Evolutionary conservation across 2,113 vertebrate species (phyloP), one percentile per base, ranked within the genome.

Genomic region (Rissa tridactyla): DNA sequence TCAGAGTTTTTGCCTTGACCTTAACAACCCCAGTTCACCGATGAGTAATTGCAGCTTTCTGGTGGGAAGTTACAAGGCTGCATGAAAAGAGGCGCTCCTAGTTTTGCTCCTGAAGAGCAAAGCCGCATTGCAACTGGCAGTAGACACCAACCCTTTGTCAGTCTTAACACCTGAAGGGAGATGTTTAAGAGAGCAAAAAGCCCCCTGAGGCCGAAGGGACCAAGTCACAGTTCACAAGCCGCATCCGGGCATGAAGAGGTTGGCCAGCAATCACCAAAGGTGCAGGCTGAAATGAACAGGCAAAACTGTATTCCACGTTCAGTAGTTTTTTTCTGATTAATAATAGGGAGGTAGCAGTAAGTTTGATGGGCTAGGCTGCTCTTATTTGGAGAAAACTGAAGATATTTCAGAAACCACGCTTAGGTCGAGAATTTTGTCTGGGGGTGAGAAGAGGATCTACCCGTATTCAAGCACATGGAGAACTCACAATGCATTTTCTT

Each of bases 231-330:
- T 36, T 86, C 57, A n/a, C 36, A 38, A 62, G 36, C 32, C 26
- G 26, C 38, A 76, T 58, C 23, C 5, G 52, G 34, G n/a, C 11
- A 5, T 23, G 62, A 58, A 76, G 55, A 71, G 57, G 29, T 8
- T 70, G 57, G 27, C 44, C 55, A 58, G 32, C 17, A n/a, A 19
- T 46, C 36, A 19, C 12, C 25, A 52, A 52, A 40, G 14, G 29
- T 0, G 0, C 62, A 23, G 32, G 34, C 44, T 65, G 38, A 65
- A 86, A 64, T 0, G 0, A 69, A 38, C 14, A 75, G 36, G 15
- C 2, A 1, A 73, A 79, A 36, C 26, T 17, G 5, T 32, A 68
- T 84, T 73, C 46, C 60, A 38, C n/a, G 14, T 61, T 88, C 80
- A 42, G 18, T 10, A 66, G 17, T 27, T 65, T 42, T 54, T 54